phyloP scores from a whole-genome alignment of 1,140 invertebrate genomes.

The Halictus rubicundus region DNA sequence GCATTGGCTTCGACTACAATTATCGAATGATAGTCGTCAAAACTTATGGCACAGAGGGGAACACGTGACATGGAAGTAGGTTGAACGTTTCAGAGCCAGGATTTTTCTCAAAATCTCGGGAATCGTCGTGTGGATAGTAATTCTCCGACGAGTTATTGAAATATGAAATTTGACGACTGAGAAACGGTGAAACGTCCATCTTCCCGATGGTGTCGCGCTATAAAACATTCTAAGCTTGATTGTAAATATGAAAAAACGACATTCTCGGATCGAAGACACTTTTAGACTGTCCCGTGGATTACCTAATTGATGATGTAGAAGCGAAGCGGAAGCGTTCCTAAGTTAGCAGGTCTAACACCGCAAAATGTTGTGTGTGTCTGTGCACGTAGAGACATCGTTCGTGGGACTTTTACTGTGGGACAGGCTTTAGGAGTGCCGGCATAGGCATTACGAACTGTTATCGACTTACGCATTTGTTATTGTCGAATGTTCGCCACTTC shows the following conservation, averaged over 20 bases:
- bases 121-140: background rate
- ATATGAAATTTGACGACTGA: background rate
- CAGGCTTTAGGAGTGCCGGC: background rate
- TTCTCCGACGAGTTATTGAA: background rate
- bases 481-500: background rate
- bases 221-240: background rate
- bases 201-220: background rate
- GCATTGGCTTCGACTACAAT: too few relatives aligned
- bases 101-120: background rate
- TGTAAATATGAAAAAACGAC: background rate
- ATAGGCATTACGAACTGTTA: background rate
- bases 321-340: background rate
- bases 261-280: background rate
- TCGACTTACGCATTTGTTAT: background rate
- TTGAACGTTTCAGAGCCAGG: background rate
- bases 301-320: constrained; percentile 2
- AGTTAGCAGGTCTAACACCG: background rate
- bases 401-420: background rate
- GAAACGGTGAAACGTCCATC: background rate
- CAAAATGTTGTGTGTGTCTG: background rate
- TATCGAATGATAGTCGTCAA: background rate
- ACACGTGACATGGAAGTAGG: background rate
- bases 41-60: background rate
- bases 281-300: background rate
- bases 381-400: too few relatives aligned